Evolutionary conservation across 2,888 invertebrate genomes (phyloP).

Genomic region (Monopis laevigella): DNA sequence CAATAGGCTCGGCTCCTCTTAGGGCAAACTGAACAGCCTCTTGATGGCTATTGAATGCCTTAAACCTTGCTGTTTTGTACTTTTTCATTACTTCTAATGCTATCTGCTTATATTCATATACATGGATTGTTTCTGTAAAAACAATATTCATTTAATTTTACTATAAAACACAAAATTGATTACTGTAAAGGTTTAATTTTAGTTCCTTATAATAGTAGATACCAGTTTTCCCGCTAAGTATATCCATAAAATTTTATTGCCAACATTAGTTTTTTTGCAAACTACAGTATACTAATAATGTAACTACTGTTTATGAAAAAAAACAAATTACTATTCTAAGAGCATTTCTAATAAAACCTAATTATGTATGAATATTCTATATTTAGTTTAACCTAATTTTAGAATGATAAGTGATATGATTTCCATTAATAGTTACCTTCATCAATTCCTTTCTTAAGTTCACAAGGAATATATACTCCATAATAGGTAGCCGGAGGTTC

Average conservation of each 20-base stretch:
- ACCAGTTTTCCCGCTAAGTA: too few species aligned
- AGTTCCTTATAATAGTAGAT: too few species aligned
- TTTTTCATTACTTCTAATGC: slow-evolving; percentile 81
- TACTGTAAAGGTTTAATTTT: too few species aligned
- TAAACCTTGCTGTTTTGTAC: slow-evolving; percentile 82
- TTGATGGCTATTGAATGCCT: slow-evolving; percentile 75
- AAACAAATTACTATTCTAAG: too few species aligned
- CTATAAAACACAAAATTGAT: too few species aligned
- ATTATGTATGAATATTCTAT: too few species aligned
- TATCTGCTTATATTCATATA: slow-evolving; percentile 76
- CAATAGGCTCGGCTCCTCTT: slow-evolving; percentile 70
- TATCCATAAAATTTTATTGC: too few species aligned
- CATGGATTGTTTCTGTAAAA: slow-evolving; percentile 57
- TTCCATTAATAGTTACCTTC: slow-evolving; percentile 38
- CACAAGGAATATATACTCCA: slow-evolving; percentile 64
- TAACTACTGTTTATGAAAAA: too few species aligned
- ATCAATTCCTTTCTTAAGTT: slow-evolving; percentile 58
- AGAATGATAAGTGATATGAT: background rate
- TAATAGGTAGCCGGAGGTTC: slow-evolving; percentile 48
- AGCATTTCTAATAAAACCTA: too few species aligned
- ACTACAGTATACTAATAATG: too few species aligned
- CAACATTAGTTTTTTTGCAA: too few species aligned
- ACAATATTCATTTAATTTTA: background rate
- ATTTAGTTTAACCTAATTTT: too few species aligned
- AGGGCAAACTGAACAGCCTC: slow-evolving; percentile 82